Percentiles rank a stretch among this genome's conserved stretches.
These are phyloP conservation scores for Polymixis lichenea DNA, from an alignment of 2,888 invertebrate genomes.

Conservation along the genomic window DNA sequence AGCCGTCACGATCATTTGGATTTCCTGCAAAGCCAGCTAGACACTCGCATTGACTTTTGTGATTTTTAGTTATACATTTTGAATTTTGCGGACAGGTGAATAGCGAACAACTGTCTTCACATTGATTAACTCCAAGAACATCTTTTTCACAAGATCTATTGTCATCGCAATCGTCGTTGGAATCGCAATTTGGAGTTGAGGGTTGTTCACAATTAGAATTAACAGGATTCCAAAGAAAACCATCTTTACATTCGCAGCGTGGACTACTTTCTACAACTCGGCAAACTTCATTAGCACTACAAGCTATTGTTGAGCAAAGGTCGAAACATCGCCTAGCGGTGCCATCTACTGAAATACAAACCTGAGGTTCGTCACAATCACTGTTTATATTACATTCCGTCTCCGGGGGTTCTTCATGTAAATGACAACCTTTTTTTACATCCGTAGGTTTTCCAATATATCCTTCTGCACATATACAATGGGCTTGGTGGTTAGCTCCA, in stretches of 20 bases:
- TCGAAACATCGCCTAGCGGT: conserved; percentile 93
- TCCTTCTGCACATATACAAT: conserved; percentile 96
- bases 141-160: conserved; percentile 95
- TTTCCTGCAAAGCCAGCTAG: conserved; percentile 96
- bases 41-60: conserved; percentile 96
- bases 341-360: conserved; percentile 92
- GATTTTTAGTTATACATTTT: conserved; percentile 93
- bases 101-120: conserved; percentile 94
- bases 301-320: conserved; percentile 95
- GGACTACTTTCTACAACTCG: conserved; percentile 93
- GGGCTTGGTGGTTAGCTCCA: conserved; percentile 95
- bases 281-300: conserved; percentile 96
- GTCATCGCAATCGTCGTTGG: conserved; percentile 93
- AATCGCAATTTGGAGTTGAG: conserved; percentile 95
- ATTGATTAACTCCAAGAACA: conserved; percentile 95
- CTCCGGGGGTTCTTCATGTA: conserved; percentile 91
- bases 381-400: conserved; percentile 92
- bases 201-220: conserved; percentile 96
- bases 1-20: conserved; percentile 97
- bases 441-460: conserved; percentile 96
- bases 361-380: conserved; percentile 93
- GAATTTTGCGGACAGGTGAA: conserved; percentile 96
- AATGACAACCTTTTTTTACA: conserved; percentile 94
- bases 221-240: conserved; percentile 96
- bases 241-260: conserved; percentile 94